Base-by-base conservation (phyloP, 2,888 invertebrate genomes). In the Callyntrura sp. region DNA sequence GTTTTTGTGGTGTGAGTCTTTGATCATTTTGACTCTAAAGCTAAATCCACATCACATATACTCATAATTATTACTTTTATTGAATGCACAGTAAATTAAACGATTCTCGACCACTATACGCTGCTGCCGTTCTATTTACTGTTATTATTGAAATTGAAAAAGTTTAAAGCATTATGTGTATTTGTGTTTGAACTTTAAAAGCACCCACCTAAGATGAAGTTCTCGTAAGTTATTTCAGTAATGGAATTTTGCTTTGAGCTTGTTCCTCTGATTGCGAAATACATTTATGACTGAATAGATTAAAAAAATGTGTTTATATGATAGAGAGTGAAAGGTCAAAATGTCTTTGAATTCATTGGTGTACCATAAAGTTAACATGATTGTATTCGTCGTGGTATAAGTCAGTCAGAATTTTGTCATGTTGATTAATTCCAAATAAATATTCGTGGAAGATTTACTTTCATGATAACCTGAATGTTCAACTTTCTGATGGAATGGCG, bases 251-350 rank as follows among this genome's bases (percentile, higher is more conserved):
- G 28, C 8, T 35, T 43, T 35, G 35, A 35, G 43, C 45, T 4
- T 20, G 60, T 60, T 81, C 43, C 17, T 82, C 11, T 81, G 17
- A 12, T 82, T 82, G 82, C 82, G 48, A 82, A 82, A 82, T 43
- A 14, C 17, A 14, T 17, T n/a, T 9, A 20, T 43, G 55, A 43
- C 25, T 65, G 65, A 68, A 62, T n/a, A 83, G 68, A 83, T 83
- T n/a, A n/a, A 68, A 25, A 17, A 82, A 51, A 1, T 25, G 1
- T 68, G 51, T 70, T 43, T 55, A 8, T 70, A 48, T 70, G 83
- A 70, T 70, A 51, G 25, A 68, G 68, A 68, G 83, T 83, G 51
- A 83, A 70, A 83, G 83, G 83, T 83, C 83, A 83, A 51, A 68
- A 23, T 11, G 14, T 70, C 8, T 55, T 68, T 60, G 48, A 70